These are phyloP conservation scores for Neelides sp. DNA, from an alignment of 1,140 invertebrate species.

Conservation along the genomic window DNA sequence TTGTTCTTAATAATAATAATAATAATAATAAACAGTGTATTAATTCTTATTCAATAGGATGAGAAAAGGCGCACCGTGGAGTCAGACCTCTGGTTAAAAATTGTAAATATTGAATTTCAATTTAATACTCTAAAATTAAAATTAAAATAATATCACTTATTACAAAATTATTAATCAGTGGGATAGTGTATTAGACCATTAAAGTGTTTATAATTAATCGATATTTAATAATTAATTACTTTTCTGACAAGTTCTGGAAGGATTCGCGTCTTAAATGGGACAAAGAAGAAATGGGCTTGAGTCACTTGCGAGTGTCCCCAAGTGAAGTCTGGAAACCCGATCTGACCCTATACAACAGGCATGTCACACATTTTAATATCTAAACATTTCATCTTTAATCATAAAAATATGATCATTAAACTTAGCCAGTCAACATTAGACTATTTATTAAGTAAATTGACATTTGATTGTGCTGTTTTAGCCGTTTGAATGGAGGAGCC, in stretches of 20 bases:
- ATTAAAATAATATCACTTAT: background rate
- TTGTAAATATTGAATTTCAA: slow-evolving; percentile 5
- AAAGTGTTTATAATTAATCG: too few relatives aligned
- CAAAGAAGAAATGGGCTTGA: background rate
- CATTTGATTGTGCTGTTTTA: too few relatives aligned
- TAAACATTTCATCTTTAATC: background rate
- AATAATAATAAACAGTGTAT: too few relatives aligned
- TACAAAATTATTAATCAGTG: background rate
- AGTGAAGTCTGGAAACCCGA: slow-evolving; percentile 3
- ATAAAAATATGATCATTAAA: background rate
- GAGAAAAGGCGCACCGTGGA: slow-evolving; percentile 5
- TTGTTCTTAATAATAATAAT: too few relatives aligned
- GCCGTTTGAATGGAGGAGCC: background rate
- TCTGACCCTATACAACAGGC: slow-evolving; percentile 8
- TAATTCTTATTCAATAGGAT: slow-evolving; percentile 3
- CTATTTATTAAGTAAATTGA: too few relatives aligned
- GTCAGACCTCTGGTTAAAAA: slow-evolving; percentile 9
- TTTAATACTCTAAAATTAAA: background rate
- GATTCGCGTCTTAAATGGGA: slow-evolving; percentile 9
- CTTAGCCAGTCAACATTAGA: too few relatives aligned
- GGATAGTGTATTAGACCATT: too few relatives aligned
- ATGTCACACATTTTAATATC: background rate
- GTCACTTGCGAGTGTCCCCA: background rate
- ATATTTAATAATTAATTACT: too few relatives aligned
- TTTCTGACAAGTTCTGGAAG: too few relatives aligned